phyloP scores from a whole-genome alignment of 2,888 invertebrate species.

The Hypomecis punctinalis region DNA sequence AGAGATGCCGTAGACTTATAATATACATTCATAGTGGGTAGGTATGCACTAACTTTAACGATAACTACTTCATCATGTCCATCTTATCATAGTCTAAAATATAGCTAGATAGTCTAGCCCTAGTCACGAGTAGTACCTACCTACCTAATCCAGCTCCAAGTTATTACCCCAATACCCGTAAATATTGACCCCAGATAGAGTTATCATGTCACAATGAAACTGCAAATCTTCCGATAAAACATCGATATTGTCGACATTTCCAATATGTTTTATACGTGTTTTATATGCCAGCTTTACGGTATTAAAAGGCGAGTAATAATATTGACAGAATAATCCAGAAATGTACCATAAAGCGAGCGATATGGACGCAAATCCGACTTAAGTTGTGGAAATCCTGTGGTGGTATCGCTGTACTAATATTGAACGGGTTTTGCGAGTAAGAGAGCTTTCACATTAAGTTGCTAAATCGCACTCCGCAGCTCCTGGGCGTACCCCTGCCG shows the following conservation, averaged over 20 bases:
- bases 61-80: too few species aligned
- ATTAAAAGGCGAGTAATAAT: slow-evolving; percentile 82
- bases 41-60: too few species aligned
- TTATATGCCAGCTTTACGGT: slow-evolving; percentile 80
- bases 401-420: slow-evolving; percentile 27
- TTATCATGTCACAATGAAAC: slow-evolving; percentile 38
- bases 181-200: slow-evolving; percentile 41
- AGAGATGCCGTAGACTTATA: too few species aligned
- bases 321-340: slow-evolving; percentile 79
- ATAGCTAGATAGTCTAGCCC: too few species aligned
- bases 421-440: slow-evolving; percentile 21
- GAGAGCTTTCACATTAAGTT: not conserved
- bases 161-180: slow-evolving; percentile 37
- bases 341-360: slow-evolving; percentile 72
- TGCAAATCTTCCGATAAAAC: slow-evolving; percentile 49
- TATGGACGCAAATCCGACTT: slow-evolving; percentile 77
- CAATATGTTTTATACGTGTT: slow-evolving; percentile 82
- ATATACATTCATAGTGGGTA: too few species aligned
- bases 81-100: too few species aligned
- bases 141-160: slow-evolving; percentile 18
- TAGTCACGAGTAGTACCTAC: not conserved
- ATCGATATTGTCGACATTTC: slow-evolving; percentile 67
- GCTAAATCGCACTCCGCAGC: too few species aligned
- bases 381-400: slow-evolving; percentile 65
- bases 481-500: too few species aligned